Percentiles rank a stretch among this genome's conserved stretches.
Evolutionary conservation across 2,888 invertebrate genomes (phyloP).

Genomic region (Rambutsinella grinnellia): DNA sequence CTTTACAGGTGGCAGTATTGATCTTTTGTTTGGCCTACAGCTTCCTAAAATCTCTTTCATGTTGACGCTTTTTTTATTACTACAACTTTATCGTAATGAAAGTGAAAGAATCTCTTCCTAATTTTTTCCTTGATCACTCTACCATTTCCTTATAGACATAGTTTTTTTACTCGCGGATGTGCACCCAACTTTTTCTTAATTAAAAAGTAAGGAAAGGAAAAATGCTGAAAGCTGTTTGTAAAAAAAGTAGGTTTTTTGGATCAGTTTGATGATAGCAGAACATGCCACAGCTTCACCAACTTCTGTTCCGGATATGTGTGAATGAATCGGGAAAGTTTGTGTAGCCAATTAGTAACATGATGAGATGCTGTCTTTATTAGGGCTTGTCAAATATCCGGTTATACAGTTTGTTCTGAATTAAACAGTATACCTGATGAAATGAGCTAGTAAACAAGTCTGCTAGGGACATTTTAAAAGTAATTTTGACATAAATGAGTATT

Average conservation of each 20-base stretch:
- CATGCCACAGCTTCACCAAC: not conserved
- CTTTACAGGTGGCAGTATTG: not conserved
- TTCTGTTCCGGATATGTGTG: not conserved
- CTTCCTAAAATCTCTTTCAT: not conserved
- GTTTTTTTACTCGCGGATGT: not conserved
- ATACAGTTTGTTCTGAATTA: not conserved
- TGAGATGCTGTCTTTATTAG: slow-evolving; percentile 39
- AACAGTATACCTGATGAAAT: too few relatives aligned
- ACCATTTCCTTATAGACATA: slow-evolving; percentile 38
- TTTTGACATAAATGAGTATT: too few relatives aligned
- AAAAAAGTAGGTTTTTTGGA: slow-evolving; percentile 12
- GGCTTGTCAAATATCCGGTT: slow-evolving; percentile 5
- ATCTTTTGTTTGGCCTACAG: not conserved
- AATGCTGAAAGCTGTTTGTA: not conserved
- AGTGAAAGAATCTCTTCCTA: slow-evolving; percentile 16
- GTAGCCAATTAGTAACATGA: slow-evolving; percentile 46
- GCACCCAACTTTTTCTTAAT: slow-evolving; percentile 25
- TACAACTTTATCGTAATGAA: not conserved
- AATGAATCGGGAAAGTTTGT: slow-evolving; percentile 8
- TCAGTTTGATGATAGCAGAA: slow-evolving; percentile 5
- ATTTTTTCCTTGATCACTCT: slow-evolving; percentile 20
- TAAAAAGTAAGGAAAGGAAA: slow-evolving; percentile 17
- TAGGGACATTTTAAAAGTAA: too few relatives aligned
- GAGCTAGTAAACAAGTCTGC: too few relatives aligned
- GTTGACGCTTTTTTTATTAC: not conserved